These are phyloP conservation scores for Anomalospiza imberbis DNA, from an alignment of 2,797 vertebrate species.

Conservation along the genomic window DNA sequence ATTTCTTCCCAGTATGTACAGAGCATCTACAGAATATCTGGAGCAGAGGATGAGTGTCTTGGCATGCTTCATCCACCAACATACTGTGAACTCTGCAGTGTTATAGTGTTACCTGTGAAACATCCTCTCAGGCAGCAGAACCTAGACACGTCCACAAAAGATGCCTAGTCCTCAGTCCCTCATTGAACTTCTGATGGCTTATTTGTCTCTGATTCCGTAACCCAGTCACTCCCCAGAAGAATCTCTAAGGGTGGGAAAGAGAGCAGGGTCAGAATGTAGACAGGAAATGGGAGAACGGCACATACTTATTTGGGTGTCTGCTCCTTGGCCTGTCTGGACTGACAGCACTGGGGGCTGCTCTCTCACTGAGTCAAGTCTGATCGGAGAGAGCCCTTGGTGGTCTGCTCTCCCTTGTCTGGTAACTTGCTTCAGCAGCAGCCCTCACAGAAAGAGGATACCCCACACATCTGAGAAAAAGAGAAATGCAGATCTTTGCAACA, in stretches of 20 bases:
- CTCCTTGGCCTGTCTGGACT: slow-evolving; percentile 19
- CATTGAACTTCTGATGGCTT: background rate
- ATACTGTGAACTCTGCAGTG: background rate
- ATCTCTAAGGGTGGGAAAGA: slow-evolving; percentile 38
- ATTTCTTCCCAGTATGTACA: background rate
- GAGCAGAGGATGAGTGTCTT: background rate
- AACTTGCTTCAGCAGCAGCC: background rate
- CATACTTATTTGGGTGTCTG: slow-evolving; percentile 37
- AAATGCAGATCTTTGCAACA: background rate
- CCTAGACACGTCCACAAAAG: background rate
- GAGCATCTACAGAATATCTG: background rate
- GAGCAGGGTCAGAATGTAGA: slow-evolving; percentile 11
- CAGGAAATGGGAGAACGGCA: slow-evolving; percentile 33
- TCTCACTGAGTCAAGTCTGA: background rate
- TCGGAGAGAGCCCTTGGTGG: background rate
- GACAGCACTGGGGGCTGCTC: background rate
- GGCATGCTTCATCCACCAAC: background rate
- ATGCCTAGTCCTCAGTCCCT: background rate
- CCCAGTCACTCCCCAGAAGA: slow-evolving; percentile 18
- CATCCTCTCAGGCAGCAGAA: background rate
- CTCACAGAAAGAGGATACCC: background rate
- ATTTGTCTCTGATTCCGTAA: slow-evolving; percentile 30
- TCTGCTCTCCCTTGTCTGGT: background rate
- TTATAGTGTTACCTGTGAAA: background rate
- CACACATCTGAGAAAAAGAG: background rate